Base-by-base conservation (phyloP, 2,888 invertebrate species). In the Liopterus haemorrhoidalis region DNA sequence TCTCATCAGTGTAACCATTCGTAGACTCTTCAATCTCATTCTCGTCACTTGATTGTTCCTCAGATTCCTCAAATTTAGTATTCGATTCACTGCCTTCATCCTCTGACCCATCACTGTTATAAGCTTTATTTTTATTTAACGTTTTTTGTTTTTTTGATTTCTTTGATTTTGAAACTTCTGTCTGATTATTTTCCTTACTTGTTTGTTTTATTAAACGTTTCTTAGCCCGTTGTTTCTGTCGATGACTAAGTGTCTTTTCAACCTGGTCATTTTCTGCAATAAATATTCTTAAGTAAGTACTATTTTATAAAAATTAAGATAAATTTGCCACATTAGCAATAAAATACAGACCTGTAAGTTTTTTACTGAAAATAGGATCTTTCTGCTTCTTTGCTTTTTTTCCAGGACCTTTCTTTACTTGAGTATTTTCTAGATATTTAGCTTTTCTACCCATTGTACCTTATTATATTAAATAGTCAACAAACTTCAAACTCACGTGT, bases 361-460 rank as follows among this genome's bases (percentile, higher is more conserved):
- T 71, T 59, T 77, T 76, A 46, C 77, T 75, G 60, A 84, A 79
- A 35, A 73, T 71, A 2, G 94, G 93, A 56, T 85, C 82, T 30
- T 79, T 78, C 62, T 94, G 94, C 62, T 93, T 94, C 55, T 81
- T 85, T 0, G 90, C 73, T 68, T 93, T 94, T 52, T 82, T 78
- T 0, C 92, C 93, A 5, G 87, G 90, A 0, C 92, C 92, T 58
- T 81, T 84, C 62, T 86, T 86, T 2, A 76, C 76, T 54, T 79
- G 75, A 43, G 71, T 73, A 22, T 71, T 77, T 57, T 85, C 85
- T 54, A 75, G 75, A 64, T 82, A 90, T 60, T 85, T 84, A 3
- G 85, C 89, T 70, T 89, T 91, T 28, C 91, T 76, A 51, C 91
- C 91, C 92, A 92, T 92, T 60, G 58, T 72, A 19, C 16, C 5